A percentile compares a stretch with the other conserved stretches of the same genome.
phyloP scores from a whole-genome alignment of 2,113 vertebrate genomes.

The Dicaeum eximium region DNA sequence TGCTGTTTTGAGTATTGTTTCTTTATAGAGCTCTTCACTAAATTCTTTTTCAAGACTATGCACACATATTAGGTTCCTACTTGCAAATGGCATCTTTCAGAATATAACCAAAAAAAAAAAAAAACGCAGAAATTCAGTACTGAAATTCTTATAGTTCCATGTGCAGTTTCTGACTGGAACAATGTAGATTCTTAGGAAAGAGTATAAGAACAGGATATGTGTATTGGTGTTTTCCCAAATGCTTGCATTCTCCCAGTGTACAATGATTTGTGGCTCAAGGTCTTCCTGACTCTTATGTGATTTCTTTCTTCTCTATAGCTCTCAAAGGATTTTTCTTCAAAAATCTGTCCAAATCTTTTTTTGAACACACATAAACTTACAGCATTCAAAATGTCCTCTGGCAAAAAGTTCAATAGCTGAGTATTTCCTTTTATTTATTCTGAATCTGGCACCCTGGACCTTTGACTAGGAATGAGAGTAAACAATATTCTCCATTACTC shows the following conservation, averaged over 20 bases:
- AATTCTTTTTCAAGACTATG: not conserved
- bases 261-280: not conserved
- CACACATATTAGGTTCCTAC: not conserved
- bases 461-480: not conserved
- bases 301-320: not conserved
- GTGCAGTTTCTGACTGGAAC: not conserved
- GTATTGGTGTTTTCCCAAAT: not conserved
- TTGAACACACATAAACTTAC: not conserved
- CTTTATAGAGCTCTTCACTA: not conserved
- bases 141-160: not conserved
- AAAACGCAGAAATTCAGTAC: not conserved
- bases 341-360: not conserved
- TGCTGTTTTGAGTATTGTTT: not conserved
- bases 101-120: not conserved
- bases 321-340: not conserved
- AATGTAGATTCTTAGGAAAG: not conserved
- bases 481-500: not conserved
- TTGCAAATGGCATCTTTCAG: not conserved
- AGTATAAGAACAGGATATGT: not conserved
- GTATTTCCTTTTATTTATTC: not conserved
- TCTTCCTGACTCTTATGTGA: not conserved
- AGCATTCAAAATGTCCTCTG: not conserved
- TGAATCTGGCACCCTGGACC: not conserved
- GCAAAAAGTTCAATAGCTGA: not conserved
- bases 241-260: not conserved